phyloP scores from a whole-genome alignment of 2,113 vertebrate genomes.

The Camelus dromedarius region DNA sequence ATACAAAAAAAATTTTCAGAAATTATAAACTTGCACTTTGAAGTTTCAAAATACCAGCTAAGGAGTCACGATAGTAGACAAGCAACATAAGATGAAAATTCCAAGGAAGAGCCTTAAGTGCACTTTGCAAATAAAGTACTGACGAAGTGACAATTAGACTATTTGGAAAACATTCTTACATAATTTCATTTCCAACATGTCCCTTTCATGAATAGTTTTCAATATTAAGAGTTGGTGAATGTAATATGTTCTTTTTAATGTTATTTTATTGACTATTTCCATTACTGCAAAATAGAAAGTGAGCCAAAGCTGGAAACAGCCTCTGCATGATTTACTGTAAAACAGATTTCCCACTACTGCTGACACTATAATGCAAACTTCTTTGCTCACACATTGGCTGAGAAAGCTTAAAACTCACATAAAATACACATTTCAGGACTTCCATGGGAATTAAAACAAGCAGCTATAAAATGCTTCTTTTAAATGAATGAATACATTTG shows the following conservation, averaged over 20 bases:
- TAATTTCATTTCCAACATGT: conserved; percentile 29
- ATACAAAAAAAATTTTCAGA: not conserved
- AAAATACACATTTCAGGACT: not conserved
- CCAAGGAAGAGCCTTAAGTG: not conserved
- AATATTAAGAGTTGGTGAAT: not conserved
- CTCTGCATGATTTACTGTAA: not conserved
- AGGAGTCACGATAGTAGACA: not conserved
- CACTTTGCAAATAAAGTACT: not conserved
- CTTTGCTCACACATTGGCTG: not conserved
- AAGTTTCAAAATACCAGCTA: not conserved
- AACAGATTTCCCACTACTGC: not conserved
- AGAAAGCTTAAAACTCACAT: not conserved
- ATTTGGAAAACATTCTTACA: not conserved
- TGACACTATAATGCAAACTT: not conserved
- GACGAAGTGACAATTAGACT: not conserved
- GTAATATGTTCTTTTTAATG: not conserved
- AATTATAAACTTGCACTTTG: not conserved
- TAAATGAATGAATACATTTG: conserved; percentile 28
- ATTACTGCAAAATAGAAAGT: not conserved
- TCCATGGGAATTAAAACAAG: not conserved
- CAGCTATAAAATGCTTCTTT: not conserved
- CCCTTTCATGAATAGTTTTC: not conserved
- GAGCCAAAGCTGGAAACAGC: not conserved
- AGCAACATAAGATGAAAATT: not conserved
- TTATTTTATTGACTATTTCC: not conserved